phyloP scores from a whole-genome alignment of 2,113 vertebrate genomes.

The Hyaena hyaena region DNA sequence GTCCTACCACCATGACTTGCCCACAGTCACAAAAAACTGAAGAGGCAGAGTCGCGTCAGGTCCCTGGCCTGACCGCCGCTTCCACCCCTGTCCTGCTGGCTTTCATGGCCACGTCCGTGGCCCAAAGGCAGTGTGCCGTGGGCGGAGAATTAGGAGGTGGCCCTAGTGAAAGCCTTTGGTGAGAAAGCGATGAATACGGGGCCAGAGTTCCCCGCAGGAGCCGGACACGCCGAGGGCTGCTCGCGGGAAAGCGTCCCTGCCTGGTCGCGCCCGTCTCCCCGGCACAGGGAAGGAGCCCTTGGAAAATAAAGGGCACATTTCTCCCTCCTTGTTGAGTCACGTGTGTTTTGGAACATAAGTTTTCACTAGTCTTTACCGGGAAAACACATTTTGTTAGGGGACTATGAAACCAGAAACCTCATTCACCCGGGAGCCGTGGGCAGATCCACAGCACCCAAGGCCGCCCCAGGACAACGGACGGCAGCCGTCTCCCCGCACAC shows the following conservation, averaged over 20 bases:
- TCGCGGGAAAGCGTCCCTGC: too few species aligned
- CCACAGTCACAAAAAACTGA: background rate
- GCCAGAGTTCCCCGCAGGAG: background rate
- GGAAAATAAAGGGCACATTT: background rate
- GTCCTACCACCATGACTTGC: background rate
- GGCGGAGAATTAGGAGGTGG: fast-evolving
- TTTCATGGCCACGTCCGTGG: background rate
- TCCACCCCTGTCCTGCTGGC: fast-evolving
- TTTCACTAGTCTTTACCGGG: background rate
- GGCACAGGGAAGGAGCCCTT: background rate
- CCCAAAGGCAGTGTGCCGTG: fast-evolving
- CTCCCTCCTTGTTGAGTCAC: background rate
- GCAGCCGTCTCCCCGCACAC: fast-evolving
- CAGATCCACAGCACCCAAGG: fast-evolving
- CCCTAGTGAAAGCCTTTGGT: background rate
- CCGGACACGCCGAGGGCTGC: background rate
- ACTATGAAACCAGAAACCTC: background rate
- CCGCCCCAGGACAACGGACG: fast-evolving
- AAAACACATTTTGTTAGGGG: background rate
- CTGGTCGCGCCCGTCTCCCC: fast-evolving
- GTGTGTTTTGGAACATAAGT: background rate
- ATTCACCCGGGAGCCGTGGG: background rate
- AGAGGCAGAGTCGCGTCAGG: background rate
- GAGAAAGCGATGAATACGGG: background rate
- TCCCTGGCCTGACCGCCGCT: background rate